These are phyloP conservation scores for Tipula unca DNA, from an alignment of 2,888 invertebrate species.

Conservation along the genomic window DNA sequence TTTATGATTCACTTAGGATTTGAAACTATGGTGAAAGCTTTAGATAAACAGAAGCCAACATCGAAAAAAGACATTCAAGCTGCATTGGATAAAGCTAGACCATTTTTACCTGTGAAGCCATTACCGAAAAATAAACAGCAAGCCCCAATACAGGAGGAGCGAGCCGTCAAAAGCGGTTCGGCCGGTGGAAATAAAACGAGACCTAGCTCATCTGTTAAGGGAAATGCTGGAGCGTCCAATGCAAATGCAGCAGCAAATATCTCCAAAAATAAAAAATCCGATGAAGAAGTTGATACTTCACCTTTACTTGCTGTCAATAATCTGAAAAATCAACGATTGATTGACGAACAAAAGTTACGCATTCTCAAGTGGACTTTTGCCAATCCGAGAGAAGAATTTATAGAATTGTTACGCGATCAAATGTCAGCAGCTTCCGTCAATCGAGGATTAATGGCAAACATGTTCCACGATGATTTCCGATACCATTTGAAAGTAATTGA, in stretches of 20 bases:
- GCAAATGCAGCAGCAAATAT: constrained; percentile 35
- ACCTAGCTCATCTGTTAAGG: constrained; percentile 27
- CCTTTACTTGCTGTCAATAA: constrained; percentile 74
- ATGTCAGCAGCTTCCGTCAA: constrained; percentile 85
- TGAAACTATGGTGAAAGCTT: constrained; percentile 38
- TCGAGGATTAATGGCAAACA: constrained; percentile 74
- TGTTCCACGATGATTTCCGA: constrained; percentile 93
- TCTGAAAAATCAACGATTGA: constrained; percentile 83
- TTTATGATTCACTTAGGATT: constrained; percentile 84
- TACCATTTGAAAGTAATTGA: constrained; percentile 95
- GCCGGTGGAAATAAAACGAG: constrained; percentile 27
- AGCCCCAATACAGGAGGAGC: constrained; percentile 46
- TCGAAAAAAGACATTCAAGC: constrained; percentile 69
- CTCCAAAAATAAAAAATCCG: constrained; percentile 55
- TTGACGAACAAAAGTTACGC: constrained; percentile 91
- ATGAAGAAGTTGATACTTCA: constrained; percentile 74
- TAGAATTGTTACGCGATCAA: constrained; percentile 81
- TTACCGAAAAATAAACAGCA: constrained; percentile 53
- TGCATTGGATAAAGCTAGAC: constrained; percentile 75
- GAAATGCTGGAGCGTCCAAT: constrained; percentile 23
- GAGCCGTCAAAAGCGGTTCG: constrained; percentile 49
- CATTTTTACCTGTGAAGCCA: constrained; percentile 75
- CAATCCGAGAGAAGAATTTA: constrained; percentile 86
- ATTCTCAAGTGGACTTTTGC: constrained; percentile 94
- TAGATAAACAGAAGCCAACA: constrained; percentile 52